Base-by-base conservation (phyloP, 1,140 invertebrate species). In the Eciton burchellii region DNA sequence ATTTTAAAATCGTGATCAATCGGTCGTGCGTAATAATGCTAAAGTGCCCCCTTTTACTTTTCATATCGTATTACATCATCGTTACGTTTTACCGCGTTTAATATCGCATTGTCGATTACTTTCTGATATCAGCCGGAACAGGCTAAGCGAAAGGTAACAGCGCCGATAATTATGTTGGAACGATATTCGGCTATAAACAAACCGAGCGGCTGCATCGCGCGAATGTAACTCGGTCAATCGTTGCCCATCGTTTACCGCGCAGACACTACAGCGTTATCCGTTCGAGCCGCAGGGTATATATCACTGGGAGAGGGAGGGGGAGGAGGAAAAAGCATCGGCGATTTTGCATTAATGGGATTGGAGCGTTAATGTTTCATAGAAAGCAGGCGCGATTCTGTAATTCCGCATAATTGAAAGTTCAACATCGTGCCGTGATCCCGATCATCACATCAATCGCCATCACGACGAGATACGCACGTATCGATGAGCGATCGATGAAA, bases 361-460 rank as follows among this genome's bases (percentile, higher is more conserved):
- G 24, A 66, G 77, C 82, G 85, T 87, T 76, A 82, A 87, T 84
- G 84, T 88, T 88, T 87, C 82, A 87, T 77, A 85, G 77, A 87
- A 24, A 49, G 9, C 52, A 21, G n/a, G 71, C 65, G 65, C 49
- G 73, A 57, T 54, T 21, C 68, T 52, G 86, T 84, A 88, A 84
- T 88, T 84, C 72, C 49, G 57, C 63, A 84, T 87, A 87, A 88
- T 88, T 88, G 71, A 88, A 82, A 84, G 65, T 54, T 49, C 52
- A 59, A 45, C 57, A 81, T 26, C 70, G 63, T 71, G 43, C 47
- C 54, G 57, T 47, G 45, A 24, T 59, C 54, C 21, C 11, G 45
- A n/a, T n/a, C n/a, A n/a, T n/a, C n/a, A n/a, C n/a, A n/a, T n/a
- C n/a, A n/a, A n/a, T n/a, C n/a, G n/a, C n/a, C n/a, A n/a, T n/a